Evolutionary conservation across 1,140 invertebrate species (phyloP).

Genomic region (Nephila pilipes): DNA sequence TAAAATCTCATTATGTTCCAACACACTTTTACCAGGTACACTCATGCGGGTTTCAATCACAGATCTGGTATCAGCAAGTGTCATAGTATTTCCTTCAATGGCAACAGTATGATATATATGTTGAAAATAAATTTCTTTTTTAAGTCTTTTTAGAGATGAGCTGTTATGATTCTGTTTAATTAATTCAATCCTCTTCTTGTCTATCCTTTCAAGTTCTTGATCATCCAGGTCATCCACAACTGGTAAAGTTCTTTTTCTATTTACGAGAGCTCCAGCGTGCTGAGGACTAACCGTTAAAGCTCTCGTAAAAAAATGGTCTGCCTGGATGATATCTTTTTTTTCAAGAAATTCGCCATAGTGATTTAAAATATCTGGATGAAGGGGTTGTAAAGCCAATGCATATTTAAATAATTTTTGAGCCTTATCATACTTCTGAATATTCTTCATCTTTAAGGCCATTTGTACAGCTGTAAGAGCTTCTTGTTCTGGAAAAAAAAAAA

Average conservation of each 20-base stretch:
- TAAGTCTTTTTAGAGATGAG: conserved; percentile 90
- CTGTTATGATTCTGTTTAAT: conserved; percentile 90
- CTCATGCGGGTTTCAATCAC: conserved; percentile 96
- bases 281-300: conserved; percentile 91
- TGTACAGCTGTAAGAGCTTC: conserved; percentile 92
- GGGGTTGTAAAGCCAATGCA: conserved; percentile 92
- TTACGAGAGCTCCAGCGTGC: conserved; percentile 89
- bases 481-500: conserved; percentile 73
- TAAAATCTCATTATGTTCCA: conserved; percentile 98
- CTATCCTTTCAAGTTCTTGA: conserved; percentile 89
- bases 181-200: conserved; percentile 91
- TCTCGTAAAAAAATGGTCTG: conserved; percentile 92
- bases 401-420: conserved; percentile 94
- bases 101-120: conserved; percentile 99
- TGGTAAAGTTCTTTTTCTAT: conserved; percentile 90
- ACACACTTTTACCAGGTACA: conserved; percentile 95
- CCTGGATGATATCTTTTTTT: conserved; percentile 91
- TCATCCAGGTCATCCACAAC: conserved; percentile 95
- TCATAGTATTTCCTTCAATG: conserved; percentile 98
- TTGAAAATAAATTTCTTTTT: conserved; percentile 96
- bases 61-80: conserved; percentile 93
- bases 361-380: conserved; percentile 94
- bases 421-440: conserved; percentile 90
- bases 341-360: conserved; percentile 97
- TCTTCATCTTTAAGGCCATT: conserved; percentile 91